Evolutionary conservation across 2,888 invertebrate genomes (phyloP).

Genomic region (Sacculina carcini): DNA sequence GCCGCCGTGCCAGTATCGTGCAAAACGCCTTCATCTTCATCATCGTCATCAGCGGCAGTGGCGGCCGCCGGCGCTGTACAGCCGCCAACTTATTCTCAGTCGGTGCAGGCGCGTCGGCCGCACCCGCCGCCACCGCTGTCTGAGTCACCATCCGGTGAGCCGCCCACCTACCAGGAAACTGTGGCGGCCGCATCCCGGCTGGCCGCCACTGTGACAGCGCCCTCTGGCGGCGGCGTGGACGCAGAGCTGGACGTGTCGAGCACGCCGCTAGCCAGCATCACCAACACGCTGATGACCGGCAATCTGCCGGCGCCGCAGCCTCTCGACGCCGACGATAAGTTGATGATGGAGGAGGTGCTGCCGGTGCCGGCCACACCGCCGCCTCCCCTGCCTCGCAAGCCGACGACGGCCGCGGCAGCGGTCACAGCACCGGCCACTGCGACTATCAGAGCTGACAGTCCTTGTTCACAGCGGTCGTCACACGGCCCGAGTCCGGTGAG

Average conservation of each 20-base stretch:
- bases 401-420: too few relatives aligned
- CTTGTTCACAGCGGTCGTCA: conserved; percentile 23
- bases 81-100: conserved; percentile 4
- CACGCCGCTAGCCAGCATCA: conserved; percentile 23
- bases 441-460: conserved; percentile 27
- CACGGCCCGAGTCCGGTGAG: conserved; percentile 9
- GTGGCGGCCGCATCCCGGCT: conserved; percentile 34
- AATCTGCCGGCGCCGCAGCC: conserved; percentile 23
- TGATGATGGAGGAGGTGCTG: conserved; percentile 20
- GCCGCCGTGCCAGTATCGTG: conserved; percentile 31
- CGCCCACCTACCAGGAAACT: conserved; percentile 72
- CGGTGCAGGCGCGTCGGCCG: conserved; percentile 12
- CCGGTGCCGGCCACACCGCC: conserved; percentile 24
- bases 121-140: conserved; percentile 16
- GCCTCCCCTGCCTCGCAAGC: conserved; percentile 23
- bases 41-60: too few relatives aligned
- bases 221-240: conserved; percentile 7
- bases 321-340: conserved; percentile 15
- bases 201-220: conserved; percentile 15
- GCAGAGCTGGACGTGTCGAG: conserved; percentile 14
- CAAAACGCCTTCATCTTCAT: conserved; percentile 15
- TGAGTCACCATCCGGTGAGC: conserved; percentile 40
- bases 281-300: conserved; percentile 37
- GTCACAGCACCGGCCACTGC: conserved; percentile 20
- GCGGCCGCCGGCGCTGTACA: conserved; percentile 21